Evolutionary conservation across 2,888 invertebrate species (phyloP).

Genomic region (Drosophila quinaria): DNA sequence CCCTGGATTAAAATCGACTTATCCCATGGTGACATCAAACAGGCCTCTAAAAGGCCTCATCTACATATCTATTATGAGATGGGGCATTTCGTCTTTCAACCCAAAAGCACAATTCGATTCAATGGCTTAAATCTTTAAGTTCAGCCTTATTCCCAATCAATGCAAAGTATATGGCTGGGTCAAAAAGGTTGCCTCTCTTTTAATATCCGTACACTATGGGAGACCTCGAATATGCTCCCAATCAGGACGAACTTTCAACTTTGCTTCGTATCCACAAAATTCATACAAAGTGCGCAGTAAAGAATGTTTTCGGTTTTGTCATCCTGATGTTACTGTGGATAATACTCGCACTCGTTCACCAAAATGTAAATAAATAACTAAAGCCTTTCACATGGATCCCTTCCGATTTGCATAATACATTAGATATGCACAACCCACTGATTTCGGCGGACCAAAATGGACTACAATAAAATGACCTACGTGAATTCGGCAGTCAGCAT

Average conservation of each 20-base stretch:
- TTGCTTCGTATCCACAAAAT: constrained; percentile 11
- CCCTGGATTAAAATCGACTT: constrained; percentile 25
- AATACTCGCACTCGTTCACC: constrained; percentile 8
- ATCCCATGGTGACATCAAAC: constrained; percentile 49
- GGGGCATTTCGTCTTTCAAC: too few relatives aligned
- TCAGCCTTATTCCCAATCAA: constrained; percentile 46
- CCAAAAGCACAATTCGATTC: constrained; percentile 50
- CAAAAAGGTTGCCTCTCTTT: constrained; percentile 46
- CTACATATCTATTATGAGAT: constrained; percentile 6
- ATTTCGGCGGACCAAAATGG: constrained; percentile 54
- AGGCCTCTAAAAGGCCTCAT: constrained; percentile 49
- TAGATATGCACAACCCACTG: constrained; percentile 74
- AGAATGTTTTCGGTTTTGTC: constrained; percentile 54
- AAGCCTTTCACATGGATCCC: constrained; percentile 65
- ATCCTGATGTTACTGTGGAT: constrained; percentile 37
- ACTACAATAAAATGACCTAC: constrained; percentile 72
- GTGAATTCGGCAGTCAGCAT: constrained; percentile 66
- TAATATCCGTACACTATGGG: constrained; percentile 20
- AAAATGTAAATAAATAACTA: constrained; percentile 68
- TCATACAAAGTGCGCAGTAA: constrained; percentile 26
- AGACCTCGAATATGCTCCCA: constrained; percentile 33
- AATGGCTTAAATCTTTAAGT: constrained; percentile 46
- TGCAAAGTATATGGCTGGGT: constrained; percentile 44
- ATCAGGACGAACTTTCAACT: constrained; percentile 50
- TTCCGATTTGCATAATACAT: constrained; percentile 77